phyloP scores from a whole-genome alignment of 2,113 vertebrate genomes.

The Paedocypris sp. region DNA sequence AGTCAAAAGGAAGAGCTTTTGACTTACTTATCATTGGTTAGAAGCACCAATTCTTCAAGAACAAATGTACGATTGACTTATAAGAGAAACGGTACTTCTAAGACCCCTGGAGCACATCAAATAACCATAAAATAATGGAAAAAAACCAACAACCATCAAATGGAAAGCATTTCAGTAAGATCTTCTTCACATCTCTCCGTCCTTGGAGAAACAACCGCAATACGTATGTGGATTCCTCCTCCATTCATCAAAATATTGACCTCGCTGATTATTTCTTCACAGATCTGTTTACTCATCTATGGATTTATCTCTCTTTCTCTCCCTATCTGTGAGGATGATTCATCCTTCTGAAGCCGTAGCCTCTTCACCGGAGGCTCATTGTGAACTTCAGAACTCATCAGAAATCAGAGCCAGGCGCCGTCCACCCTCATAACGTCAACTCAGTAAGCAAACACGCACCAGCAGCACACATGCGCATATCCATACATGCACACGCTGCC shows the following conservation, averaged over 20 bases:
- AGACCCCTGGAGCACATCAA: no score
- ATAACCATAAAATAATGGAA: no score
- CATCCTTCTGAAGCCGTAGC: slow-evolving; percentile 34
- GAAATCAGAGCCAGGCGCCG: slow-evolving; percentile 57
- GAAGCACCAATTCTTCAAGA: no score
- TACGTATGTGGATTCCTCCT: background rate
- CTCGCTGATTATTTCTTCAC: background rate
- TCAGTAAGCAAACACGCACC: slow-evolving; percentile 27
- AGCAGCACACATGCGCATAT: slow-evolving; percentile 12
- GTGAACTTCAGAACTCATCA: slow-evolving; percentile 67
- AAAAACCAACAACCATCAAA: no score
- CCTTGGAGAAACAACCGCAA: background rate
- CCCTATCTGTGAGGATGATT: slow-evolving; percentile 46
- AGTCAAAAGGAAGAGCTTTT: no score
- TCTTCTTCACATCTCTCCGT: no score
- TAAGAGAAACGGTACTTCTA: no score
- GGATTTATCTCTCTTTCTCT: slow-evolving; percentile 30
- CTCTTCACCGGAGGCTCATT: slow-evolving; percentile 61
- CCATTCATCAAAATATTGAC: no score
- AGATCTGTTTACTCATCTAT: background rate
- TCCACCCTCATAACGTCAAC: slow-evolving; percentile 59
- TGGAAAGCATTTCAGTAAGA: no score
- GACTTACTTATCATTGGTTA: no score
- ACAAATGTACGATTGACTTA: no score
- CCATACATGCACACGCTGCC: slow-evolving; percentile 3